Conservation (phyloP, 2,888 invertebrate species). For the Ectemnius continuus region DNA sequence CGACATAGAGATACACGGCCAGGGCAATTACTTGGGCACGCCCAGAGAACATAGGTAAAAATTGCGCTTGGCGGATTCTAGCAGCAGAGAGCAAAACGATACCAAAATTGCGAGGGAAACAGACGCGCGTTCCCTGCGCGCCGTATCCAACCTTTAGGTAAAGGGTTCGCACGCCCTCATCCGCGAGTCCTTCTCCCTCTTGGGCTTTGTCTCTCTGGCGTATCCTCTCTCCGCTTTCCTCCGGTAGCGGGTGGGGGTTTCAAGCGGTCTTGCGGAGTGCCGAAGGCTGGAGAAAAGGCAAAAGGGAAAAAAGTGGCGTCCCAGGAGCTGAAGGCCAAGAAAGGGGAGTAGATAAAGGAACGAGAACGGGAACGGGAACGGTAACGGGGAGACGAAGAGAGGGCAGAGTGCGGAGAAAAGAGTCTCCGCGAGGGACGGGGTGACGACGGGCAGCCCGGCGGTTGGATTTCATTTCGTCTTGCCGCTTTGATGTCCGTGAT, state of each 20-base stretch:
- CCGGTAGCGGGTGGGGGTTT: constrained; percentile 23
- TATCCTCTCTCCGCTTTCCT: constrained; percentile 30
- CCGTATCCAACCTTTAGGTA: constrained; percentile 28
- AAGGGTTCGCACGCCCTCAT: constrained; percentile 49
- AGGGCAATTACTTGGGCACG: constrained; percentile 44
- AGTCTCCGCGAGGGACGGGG: constrained; percentile 52
- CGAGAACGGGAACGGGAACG: constrained; percentile 39
- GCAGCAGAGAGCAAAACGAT: constrained; percentile 33
- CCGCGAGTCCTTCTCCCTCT: constrained; percentile 50
- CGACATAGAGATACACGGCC: constrained; percentile 7
- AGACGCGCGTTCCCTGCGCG: constrained; percentile 31
- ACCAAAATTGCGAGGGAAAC: constrained; percentile 56
- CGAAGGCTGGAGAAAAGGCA: constrained; percentile 41
- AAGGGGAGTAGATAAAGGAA: constrained; percentile 56
- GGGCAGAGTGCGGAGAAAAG: constrained; percentile 28
- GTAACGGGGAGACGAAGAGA: constrained; percentile 25
- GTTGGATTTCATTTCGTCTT: constrained; percentile 79
- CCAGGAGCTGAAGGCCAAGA: constrained; percentile 51
- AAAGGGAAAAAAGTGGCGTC: constrained; percentile 46
- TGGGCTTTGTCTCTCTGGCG: constrained; percentile 26
- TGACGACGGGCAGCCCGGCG: constrained; percentile 64
- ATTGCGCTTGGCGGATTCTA: constrained; percentile 39
- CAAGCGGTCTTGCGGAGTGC: constrained; percentile 55
- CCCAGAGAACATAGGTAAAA: constrained; percentile 46
- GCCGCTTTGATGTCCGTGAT: constrained; percentile 78